Base-by-base conservation (phyloP, 2,113 vertebrate genomes). In the Porphyrio hochstetteri region DNA sequence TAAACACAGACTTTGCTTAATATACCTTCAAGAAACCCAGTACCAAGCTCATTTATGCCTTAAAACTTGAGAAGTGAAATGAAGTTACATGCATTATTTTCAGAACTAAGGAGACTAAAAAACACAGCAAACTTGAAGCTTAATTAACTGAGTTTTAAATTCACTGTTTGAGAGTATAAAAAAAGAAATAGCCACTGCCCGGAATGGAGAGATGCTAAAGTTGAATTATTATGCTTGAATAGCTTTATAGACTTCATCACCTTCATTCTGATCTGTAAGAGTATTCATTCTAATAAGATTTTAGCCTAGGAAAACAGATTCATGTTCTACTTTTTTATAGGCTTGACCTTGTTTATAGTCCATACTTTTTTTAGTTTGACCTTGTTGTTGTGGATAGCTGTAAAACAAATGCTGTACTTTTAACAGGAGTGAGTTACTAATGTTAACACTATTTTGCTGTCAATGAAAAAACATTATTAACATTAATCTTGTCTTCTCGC, bases 141-240 rank as follows among this genome's bases (percentile, higher is more conserved):
- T 91, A 95, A 92, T 90, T 93, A 87, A 52, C 31, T 77, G 76
- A 86, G 50, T 82, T 85, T 60, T 63, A 84, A 88, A 86, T 81
- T 91, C 76, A 67, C 11, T 89, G 46, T 71, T 90, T 95, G 50
- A 89, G 42, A 82, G 35, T 31, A 50, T 53, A 55, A 82, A 63
- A 75, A 56, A 53, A 50, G 48, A 69, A 95, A 68, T 60, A 87
- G 24, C 29, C 79, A 79, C 84, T 90, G 92, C 40, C 64, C 86
- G 53, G 27, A 88, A 88, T 23, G 31, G 14, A 74, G 38, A 75
- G 68, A 92, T 53, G 68, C 52, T 93, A 29, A 86, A 90, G 78
- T 80, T 92, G 88, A 95, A 95, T 93, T 96, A 95, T 86, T 94
- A 60, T 92, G 53, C 90, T 85, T 90, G 85, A 96, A 96, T 80